Conservation (phyloP, 1,140 invertebrate species). For the Heliothis subflexa region DNA sequence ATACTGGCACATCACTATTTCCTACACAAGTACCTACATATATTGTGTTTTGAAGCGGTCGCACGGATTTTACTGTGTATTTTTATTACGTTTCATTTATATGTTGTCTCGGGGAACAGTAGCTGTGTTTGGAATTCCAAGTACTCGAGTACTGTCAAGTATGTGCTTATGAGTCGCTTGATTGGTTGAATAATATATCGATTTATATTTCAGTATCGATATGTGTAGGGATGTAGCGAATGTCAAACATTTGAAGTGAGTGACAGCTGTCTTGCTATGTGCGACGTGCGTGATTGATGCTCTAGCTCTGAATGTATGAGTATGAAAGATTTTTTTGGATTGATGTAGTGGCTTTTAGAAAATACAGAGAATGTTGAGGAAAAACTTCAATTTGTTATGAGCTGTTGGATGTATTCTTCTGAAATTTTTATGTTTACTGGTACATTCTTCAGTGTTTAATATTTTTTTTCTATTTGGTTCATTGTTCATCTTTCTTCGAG, state of each 20-base stretch:
- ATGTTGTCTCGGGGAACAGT: conserved; percentile 12
- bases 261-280: conserved; percentile 9
- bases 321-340: not conserved
- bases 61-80: conserved; percentile 45
- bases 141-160: conserved; percentile 21
- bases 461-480: not conserved
- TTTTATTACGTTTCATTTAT: conserved; percentile 44
- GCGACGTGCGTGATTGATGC: not conserved
- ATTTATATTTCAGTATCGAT: conserved; percentile 34
- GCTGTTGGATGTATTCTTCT: not conserved
- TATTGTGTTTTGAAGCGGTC: not conserved
- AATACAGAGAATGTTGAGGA: not conserved
- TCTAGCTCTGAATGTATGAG: not conserved
- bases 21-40: not conserved
- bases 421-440: not conserved
- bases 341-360: conserved; percentile 11
- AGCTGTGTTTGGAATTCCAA: conserved; percentile 31
- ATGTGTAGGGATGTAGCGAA: conserved; percentile 9
- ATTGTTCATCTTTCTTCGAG: not conserved
- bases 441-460: not conserved
- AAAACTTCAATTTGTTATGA: not conserved
- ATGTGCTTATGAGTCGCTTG: conserved; percentile 25
- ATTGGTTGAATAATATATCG: conserved; percentile 41
- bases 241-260: conserved; percentile 14
- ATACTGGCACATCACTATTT: conserved; percentile 1